Evolutionary conservation across 2,797 vertebrate genomes (phyloP).

Genomic region (Choloepus didactylus): DNA sequence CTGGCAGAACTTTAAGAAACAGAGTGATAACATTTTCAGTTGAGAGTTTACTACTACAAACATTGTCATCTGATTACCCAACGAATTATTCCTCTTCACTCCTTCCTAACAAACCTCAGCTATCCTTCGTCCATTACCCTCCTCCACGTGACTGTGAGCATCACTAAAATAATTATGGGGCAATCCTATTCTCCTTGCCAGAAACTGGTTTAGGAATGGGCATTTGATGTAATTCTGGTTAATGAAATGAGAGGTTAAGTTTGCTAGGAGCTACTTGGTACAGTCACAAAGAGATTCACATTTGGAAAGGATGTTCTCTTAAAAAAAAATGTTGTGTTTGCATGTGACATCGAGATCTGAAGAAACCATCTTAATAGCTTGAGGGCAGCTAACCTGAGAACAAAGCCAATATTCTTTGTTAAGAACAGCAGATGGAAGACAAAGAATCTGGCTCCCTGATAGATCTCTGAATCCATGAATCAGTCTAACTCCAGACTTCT

Average conservation of each 20-base stretch:
- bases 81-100: not conserved
- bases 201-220: not conserved
- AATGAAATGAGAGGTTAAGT: not conserved
- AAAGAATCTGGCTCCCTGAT: constrained; percentile 46
- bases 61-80: not conserved
- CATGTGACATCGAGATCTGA: not conserved
- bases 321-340: not conserved
- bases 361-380: not conserved
- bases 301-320: not conserved
- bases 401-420: not conserved
- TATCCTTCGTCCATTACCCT: not conserved
- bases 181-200: not conserved
- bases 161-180: not conserved
- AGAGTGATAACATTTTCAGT: not conserved
- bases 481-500: constrained; percentile 1
- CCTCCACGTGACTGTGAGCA: not conserved
- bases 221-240: constrained; percentile 17
- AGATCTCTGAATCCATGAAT: not conserved
- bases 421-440: not conserved
- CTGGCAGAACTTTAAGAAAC: not conserved
- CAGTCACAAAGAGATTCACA: not conserved
- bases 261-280: constrained; percentile 18
- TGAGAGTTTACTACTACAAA: not conserved
- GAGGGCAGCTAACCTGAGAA: constrained; percentile 35
- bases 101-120: not conserved